These are phyloP conservation scores for Lomographa bimaculata DNA, from an alignment of 2,888 invertebrate species.

Conservation along the genomic window DNA sequence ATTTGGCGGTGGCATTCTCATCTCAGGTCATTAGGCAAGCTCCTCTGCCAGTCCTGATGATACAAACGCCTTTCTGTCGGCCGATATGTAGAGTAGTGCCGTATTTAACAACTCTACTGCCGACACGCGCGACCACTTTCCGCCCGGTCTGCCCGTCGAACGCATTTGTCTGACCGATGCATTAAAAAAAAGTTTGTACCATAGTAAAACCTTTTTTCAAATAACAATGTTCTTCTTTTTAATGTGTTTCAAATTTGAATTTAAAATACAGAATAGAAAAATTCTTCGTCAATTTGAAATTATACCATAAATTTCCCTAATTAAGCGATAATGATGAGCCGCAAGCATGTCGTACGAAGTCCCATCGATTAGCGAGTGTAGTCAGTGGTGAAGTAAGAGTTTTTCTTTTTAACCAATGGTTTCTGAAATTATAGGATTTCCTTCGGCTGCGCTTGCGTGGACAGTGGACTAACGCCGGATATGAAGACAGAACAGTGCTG, in stretches of 20 bases:
- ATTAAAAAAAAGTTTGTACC: constrained; percentile 50
- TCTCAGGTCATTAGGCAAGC: constrained; percentile 24
- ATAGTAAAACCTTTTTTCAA: constrained; percentile 4
- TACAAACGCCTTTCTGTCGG: constrained; percentile 53
- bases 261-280: too few relatives aligned
- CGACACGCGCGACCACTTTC: constrained; percentile 75
- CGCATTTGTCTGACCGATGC: constrained; percentile 57
- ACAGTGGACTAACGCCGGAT: constrained; percentile 53
- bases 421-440: constrained; percentile 78
- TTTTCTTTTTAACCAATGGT: constrained; percentile 65
- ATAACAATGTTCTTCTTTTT: too few relatives aligned
- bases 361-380: constrained; percentile 59
- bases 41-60: constrained; percentile 14
- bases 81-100: constrained; percentile 74
- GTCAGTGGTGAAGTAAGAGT: constrained; percentile 58
- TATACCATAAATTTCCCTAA: constrained; percentile 38
- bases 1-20: constrained; percentile 11
- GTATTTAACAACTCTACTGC: constrained; percentile 76
- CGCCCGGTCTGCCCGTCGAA: constrained; percentile 62
- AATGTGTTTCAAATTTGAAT: too few relatives aligned
- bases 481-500: constrained; percentile 53
- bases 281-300: too few relatives aligned
- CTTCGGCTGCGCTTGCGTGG: constrained; percentile 62
- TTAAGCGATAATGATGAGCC: constrained; percentile 39
- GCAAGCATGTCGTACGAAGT: constrained; percentile 31